These are phyloP conservation scores for Drosophila picticornis DNA, from an alignment of 2,888 invertebrate species.

Conservation along the genomic window DNA sequence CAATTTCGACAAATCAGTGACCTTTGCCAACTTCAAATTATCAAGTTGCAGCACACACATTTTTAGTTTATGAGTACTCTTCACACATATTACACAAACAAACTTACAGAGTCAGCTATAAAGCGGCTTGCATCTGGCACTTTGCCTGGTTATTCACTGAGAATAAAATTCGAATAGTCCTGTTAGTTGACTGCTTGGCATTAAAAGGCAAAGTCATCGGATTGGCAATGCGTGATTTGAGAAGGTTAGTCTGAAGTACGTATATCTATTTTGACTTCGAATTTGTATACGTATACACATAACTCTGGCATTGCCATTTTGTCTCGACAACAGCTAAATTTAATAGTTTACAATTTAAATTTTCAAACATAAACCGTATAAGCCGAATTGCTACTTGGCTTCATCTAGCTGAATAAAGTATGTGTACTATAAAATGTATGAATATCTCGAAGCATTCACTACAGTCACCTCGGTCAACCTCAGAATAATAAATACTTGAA, in stretches of 20 bases:
- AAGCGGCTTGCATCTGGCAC: constrained; percentile 40
- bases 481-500: constrained; percentile 50
- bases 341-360: constrained; percentile 11
- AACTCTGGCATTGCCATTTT: constrained; percentile 1
- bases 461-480: constrained; percentile 41
- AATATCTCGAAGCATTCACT: constrained; percentile 14
- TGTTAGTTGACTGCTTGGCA: constrained; percentile 23
- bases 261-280: not conserved
- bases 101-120: constrained; percentile 5
- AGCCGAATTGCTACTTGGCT: constrained; percentile 1
- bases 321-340: constrained; percentile 10
- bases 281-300: constrained; percentile 1
- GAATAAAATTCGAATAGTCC: constrained; percentile 32
- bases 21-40: constrained; percentile 30
- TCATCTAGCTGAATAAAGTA: constrained; percentile 6
- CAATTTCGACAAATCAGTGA: constrained; percentile 24
- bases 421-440: not conserved
- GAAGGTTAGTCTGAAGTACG: not conserved
- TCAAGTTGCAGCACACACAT: constrained; percentile 23
- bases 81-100: constrained; percentile 12
- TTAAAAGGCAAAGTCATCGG: constrained; percentile 38
- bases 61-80: constrained; percentile 32
- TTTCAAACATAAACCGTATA: not conserved
- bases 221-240: constrained; percentile 34
- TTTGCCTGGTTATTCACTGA: constrained; percentile 40